Conservation (phyloP, 2,113 vertebrate genomes). For the Eira barbara region DNA sequence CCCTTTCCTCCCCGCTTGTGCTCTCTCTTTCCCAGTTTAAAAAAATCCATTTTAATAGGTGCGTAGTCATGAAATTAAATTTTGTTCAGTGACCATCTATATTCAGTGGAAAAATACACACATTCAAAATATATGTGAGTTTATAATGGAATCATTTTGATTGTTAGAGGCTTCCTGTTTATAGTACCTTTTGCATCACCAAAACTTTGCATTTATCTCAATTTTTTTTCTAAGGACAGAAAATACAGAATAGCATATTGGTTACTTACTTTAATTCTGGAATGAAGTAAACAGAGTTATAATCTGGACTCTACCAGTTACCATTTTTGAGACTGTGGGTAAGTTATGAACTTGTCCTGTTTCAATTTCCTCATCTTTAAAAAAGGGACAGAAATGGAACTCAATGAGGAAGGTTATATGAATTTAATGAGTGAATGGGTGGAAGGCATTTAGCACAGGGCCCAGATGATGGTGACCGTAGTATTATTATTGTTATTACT, state of each 20-base stretch:
- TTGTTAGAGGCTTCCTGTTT: neutral
- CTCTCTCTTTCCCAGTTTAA: neutral
- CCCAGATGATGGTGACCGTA: neutral
- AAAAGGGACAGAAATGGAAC: neutral
- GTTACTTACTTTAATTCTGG: neutral
- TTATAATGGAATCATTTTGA: neutral
- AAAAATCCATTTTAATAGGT: neutral
- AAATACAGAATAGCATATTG: neutral
- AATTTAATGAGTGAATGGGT: neutral
- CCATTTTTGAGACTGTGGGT: neutral
- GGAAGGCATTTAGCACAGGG: neutral
- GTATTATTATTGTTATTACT: neutral
- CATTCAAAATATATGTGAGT: neutral
- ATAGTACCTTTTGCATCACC: neutral
- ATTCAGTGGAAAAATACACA: neutral
- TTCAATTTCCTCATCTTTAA: neutral
- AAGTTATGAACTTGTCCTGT: neutral
- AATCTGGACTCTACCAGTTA: neutral
- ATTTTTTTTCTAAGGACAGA: neutral
- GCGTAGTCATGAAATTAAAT: neutral
- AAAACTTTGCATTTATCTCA: neutral
- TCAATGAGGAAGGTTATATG: neutral
- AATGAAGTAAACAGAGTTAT: neutral
- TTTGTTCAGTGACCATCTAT: neutral
- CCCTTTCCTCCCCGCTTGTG: neutral